Evolutionary conservation across 2,797 vertebrate genomes (phyloP).

Genomic region (Lacerta agilis): DNA sequence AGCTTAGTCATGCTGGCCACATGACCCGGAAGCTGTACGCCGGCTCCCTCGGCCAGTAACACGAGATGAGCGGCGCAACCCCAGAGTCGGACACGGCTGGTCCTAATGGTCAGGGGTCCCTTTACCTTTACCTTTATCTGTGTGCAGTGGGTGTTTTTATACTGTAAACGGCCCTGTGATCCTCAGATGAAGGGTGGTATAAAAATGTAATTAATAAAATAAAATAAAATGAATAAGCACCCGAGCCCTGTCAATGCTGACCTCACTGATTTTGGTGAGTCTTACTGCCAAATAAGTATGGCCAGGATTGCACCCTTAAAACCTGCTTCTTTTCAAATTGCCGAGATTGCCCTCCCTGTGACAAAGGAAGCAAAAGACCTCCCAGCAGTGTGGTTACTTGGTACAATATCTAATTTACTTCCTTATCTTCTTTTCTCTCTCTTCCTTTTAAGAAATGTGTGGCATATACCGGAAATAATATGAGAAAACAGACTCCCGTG

Average conservation of each 20-base stretch:
- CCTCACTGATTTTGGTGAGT: background rate
- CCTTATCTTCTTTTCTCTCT: constrained; percentile 41
- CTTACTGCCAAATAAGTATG: background rate
- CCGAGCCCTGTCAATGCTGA: background rate
- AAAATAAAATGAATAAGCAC: no score
- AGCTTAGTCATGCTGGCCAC: no score
- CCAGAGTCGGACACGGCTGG: no score
- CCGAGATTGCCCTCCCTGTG: background rate
- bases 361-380: background rate
- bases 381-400: background rate
- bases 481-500: constrained; percentile 96
- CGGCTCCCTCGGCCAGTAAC: no score
- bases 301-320: background rate
- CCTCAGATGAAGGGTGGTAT: no score
- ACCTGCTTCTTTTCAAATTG: background rate
- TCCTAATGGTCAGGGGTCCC: no score
- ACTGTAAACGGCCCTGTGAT: no score
- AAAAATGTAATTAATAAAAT: no score
- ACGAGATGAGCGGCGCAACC: no score
- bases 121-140: no score
- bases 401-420: background rate
- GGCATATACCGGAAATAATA: constrained; percentile 98
- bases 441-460: constrained; percentile 91
- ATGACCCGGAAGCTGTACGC: no score
- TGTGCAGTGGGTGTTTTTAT: no score